Percentiles rank a stretch among this genome's conserved stretches.
Evolutionary conservation across 2,113 vertebrate genomes (phyloP).

Genomic region (Channa maculata): DNA sequence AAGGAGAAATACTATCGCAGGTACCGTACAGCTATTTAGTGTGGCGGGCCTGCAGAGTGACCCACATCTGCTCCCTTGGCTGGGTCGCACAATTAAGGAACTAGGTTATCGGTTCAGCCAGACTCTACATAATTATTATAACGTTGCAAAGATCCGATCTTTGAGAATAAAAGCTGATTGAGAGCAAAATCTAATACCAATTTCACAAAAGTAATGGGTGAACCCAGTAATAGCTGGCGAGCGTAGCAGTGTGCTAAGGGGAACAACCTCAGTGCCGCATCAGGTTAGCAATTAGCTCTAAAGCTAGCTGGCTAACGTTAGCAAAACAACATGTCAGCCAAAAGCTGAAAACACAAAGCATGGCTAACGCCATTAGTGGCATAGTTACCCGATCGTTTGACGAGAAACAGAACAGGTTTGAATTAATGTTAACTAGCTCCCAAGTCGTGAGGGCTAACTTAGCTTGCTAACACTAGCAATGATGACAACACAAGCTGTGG

Average conservation of each 20-base stretch:
- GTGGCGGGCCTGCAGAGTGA: constrained; percentile 61
- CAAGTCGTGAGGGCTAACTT: not conserved
- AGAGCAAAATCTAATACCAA: not conserved
- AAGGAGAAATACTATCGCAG: constrained; percentile 75
- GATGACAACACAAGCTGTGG: constrained; percentile 54
- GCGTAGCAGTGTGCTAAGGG: constrained; percentile 28
- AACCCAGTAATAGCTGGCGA: constrained; percentile 7
- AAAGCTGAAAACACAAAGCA: not conserved
- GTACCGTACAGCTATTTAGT: constrained; percentile 39
- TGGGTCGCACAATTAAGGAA: not conserved
- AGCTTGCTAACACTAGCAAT: constrained; percentile 28
- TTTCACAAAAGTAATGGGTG: not conserved
- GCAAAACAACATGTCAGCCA: constrained; percentile 32
- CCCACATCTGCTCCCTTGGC: constrained; percentile 42
- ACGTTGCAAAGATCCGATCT: too few relatives aligned
- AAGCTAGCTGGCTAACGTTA: constrained; percentile 33
- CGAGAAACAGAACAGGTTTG: too few relatives aligned
- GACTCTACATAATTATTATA: not conserved
- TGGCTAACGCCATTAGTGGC: not conserved
- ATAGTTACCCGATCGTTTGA: too few relatives aligned
- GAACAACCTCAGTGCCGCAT: constrained; percentile 47
- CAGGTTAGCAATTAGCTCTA: constrained; percentile 26
- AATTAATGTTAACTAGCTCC: not conserved
- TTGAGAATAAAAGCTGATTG: too few relatives aligned
- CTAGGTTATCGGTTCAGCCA: not conserved